phyloP scores from a whole-genome alignment of 2,888 invertebrate genomes.

The Caenorhabditis doughertyi region DNA sequence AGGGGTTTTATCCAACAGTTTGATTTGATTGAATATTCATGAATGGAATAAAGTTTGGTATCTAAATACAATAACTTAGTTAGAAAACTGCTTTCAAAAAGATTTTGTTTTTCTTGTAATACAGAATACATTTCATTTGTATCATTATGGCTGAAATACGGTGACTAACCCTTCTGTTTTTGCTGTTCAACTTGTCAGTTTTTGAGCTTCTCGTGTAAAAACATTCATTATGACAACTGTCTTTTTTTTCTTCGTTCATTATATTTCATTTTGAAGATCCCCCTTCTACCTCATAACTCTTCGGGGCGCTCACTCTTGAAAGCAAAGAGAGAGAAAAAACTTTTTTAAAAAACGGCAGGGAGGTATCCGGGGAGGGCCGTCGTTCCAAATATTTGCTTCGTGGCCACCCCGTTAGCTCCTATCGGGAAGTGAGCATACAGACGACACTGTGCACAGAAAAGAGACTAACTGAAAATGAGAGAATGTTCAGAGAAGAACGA shows the following conservation, averaged over 20 bases:
- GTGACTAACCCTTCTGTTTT: too few species aligned
- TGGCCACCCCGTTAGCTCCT: slow-evolving; percentile 54
- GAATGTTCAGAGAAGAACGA: slow-evolving; percentile 13
- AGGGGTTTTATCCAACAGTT: too few species aligned
- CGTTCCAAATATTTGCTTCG: slow-evolving; percentile 44
- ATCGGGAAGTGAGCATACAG: slow-evolving; percentile 46
- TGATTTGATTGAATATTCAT: too few species aligned
- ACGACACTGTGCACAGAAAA: slow-evolving; percentile 3
- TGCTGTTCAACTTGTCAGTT: too few species aligned
- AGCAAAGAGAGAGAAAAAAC: slow-evolving; percentile 1
- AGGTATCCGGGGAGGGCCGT: slow-evolving; percentile 33
- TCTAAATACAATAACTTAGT: too few species aligned
- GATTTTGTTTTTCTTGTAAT: too few species aligned
- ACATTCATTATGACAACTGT: too few species aligned
- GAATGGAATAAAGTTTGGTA: too few species aligned
- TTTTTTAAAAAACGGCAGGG: slow-evolving; percentile 18
- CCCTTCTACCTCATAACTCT: neutral
- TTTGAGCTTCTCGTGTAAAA: too few species aligned
- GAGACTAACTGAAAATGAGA: slow-evolving; percentile 35
- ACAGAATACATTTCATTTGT: too few species aligned
- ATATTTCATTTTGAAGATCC: neutral
- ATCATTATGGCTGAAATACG: too few species aligned
- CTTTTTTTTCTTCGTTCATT: neutral
- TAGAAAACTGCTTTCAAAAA: too few species aligned
- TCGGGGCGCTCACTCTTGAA: neutral